Percentiles rank a stretch among this genome's conserved stretches.
Evolutionary conservation across 2,888 invertebrate genomes (phyloP).

Genomic region (Masnerella sp.): DNA sequence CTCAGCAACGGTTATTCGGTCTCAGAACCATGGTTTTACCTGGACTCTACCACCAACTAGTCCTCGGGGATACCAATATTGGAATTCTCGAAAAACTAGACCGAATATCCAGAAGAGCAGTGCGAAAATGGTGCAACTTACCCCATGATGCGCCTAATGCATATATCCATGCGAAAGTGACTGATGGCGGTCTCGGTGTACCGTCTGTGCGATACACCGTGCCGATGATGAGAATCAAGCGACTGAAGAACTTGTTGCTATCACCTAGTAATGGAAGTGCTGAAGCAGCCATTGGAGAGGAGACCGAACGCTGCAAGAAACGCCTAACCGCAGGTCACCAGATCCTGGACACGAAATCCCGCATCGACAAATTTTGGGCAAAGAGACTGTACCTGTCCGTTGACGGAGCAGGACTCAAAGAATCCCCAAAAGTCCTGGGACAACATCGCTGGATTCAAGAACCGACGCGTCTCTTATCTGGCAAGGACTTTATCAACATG

Average conservation of each 20-base stretch:
- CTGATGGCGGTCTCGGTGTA: conserved; percentile 61
- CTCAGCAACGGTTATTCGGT: conserved; percentile 59
- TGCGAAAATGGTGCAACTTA: conserved; percentile 67
- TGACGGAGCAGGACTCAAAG: background rate
- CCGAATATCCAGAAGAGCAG: conserved; percentile 61
- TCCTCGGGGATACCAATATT: conserved; percentile 64
- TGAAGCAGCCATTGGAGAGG: too few species aligned
- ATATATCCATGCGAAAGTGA: conserved; percentile 67
- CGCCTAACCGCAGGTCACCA: background rate
- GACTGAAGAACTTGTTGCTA: background rate
- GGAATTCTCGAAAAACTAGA: conserved; percentile 61
- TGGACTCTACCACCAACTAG: conserved; percentile 70
- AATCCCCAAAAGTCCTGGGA: background rate
- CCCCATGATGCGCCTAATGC: conserved; percentile 68
- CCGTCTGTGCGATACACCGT: conserved; percentile 46
- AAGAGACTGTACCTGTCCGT: background rate
- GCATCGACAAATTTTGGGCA: background rate
- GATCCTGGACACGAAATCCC: background rate
- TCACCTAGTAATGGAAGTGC: too few species aligned
- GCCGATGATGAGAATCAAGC: background rate
- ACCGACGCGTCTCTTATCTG: conserved; percentile 63
- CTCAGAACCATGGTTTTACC: conserved; percentile 60
- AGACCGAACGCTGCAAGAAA: too few species aligned
- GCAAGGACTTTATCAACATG: conserved; percentile 69
- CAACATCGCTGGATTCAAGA: conserved; percentile 60